A percentile compares a stretch with the other conserved stretches of the same genome.
Conservation (phyloP, 2,888 invertebrate genomes). For the Sphecodes monilicornis region DNA sequence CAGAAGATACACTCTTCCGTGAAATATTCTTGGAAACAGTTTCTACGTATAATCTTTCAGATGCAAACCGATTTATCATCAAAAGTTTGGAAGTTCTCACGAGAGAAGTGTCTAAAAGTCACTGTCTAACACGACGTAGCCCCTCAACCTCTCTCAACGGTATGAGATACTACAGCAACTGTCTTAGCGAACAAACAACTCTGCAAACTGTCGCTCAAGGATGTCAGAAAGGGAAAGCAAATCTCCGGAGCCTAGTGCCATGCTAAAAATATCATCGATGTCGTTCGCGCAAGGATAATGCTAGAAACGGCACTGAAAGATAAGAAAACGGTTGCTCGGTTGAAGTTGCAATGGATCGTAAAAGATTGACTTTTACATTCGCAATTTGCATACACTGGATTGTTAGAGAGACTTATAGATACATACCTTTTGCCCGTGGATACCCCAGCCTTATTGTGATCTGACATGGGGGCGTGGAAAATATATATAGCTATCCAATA, state of each 20-base stretch:
- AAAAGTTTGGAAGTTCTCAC: too few relatives aligned
- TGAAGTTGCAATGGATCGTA: conserved; percentile 53
- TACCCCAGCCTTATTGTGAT: too few relatives aligned
- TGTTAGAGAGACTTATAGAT: conserved; percentile 4
- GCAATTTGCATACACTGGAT: conserved; percentile 49
- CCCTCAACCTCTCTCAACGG: too few relatives aligned
- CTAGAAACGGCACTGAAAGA: conserved; percentile 41
- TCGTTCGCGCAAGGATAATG: conserved; percentile 36
- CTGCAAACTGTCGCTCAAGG: background rate
- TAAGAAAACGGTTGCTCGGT: conserved; percentile 42
- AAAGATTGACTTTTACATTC: conserved; percentile 60
- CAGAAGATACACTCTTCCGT: too few relatives aligned
- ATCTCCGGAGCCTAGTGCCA: background rate
- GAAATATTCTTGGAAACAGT: too few relatives aligned
- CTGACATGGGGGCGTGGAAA: too few relatives aligned
- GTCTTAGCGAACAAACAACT: background rate
- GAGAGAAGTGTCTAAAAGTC: too few relatives aligned
- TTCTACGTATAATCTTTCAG: too few relatives aligned
- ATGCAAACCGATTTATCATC: too few relatives aligned
- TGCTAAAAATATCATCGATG: conserved; percentile 37
- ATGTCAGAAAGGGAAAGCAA: conserved; percentile 1
- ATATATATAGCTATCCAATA: too few relatives aligned
- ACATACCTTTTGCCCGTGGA: background rate
- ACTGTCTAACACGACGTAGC: too few relatives aligned
- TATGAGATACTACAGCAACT: background rate